Percentiles rank a stretch among this genome's conserved stretches.
Evolutionary conservation across 2,888 invertebrate species (phyloP).

Genomic region (Cataglyphis rosenhaueri): DNA sequence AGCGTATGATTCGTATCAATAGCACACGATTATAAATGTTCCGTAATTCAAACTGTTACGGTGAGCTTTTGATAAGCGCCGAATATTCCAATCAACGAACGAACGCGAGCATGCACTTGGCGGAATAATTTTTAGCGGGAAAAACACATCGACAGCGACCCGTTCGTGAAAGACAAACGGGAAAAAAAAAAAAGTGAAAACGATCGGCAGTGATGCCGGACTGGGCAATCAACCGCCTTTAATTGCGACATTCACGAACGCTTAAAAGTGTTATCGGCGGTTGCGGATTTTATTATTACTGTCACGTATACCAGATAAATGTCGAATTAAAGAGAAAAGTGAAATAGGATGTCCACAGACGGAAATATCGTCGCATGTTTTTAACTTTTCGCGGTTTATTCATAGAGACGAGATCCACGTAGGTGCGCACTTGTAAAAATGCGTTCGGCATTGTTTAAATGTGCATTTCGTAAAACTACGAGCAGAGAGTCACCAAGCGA

Average conservation of each 20-base stretch:
- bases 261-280: constrained; percentile 43
- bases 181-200: constrained; percentile 12
- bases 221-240: constrained; percentile 41
- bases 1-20: background rate
- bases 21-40: background rate
- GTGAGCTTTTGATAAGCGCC: background rate
- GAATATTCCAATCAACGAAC: background rate
- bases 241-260: constrained; percentile 50
- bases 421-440: background rate
- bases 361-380: background rate
- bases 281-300: constrained; percentile 34
- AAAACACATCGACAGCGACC: background rate
- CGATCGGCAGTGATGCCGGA: background rate
- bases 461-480: background rate
- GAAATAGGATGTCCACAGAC: background rate
- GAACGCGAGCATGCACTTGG: background rate
- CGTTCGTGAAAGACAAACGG: background rate
- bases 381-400: constrained; percentile 1
- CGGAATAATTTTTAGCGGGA: constrained; percentile 9
- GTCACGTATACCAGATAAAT: constrained; percentile 23
- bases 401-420: background rate
- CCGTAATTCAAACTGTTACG: background rate
- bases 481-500: background rate
- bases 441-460: background rate
- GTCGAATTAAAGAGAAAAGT: constrained; percentile 6